A percentile compares a stretch with the other conserved stretches of the same genome.
Evolutionary conservation across 2,797 vertebrate species (phyloP).

Genomic region (Xenops minutus): DNA sequence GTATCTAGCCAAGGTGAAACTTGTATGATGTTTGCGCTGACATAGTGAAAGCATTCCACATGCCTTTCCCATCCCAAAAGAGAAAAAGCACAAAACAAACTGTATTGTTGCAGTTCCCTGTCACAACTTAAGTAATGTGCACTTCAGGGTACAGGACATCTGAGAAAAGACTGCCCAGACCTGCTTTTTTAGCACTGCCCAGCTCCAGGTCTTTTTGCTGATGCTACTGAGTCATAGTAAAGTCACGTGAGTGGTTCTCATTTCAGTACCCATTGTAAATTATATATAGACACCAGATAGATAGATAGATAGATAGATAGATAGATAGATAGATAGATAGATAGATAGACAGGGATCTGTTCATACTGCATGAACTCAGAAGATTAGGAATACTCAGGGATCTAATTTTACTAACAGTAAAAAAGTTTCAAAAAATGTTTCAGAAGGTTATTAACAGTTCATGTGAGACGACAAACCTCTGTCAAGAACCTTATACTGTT

Average conservation of each 20-base stretch:
- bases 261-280: accelerated
- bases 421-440: not conserved
- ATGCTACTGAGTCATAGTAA: not conserved
- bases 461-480: not conserved
- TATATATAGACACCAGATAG: no score
- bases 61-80: not conserved
- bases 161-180: not conserved
- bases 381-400: not conserved
- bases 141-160: accelerated
- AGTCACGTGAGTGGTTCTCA: not conserved
- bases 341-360: not conserved
- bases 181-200: not conserved
- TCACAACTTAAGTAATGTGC: not conserved
- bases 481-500: not conserved
- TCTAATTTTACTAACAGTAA: not conserved
- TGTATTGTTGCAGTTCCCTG: not conserved
- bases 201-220: not conserved
- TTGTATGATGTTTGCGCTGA: not conserved
- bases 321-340: no score
- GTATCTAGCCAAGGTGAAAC: not conserved
- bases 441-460: not conserved
- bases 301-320: no score
- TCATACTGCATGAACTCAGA: not conserved
- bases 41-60: not conserved
- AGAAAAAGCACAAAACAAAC: not conserved